A percentile compares a stretch with the other conserved stretches of the same genome.
These are phyloP conservation scores for Brachycybe producta DNA, from an alignment of 2,888 invertebrate genomes.

Conservation along the genomic window DNA sequence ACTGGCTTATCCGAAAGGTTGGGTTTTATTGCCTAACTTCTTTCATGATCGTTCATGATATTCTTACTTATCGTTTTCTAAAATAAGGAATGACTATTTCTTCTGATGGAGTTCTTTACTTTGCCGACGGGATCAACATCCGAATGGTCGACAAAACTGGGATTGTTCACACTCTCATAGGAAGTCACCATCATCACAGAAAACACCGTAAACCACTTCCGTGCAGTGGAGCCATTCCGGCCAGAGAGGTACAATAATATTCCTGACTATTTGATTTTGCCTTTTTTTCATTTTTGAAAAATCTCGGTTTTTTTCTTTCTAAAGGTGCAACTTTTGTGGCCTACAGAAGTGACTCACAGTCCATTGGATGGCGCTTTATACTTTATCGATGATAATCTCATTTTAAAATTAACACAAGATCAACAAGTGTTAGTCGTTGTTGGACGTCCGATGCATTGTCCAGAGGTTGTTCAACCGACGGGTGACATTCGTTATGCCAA, in stretches of 20 bases:
- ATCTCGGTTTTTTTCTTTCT: constrained; percentile 18
- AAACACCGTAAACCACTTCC: constrained; percentile 89
- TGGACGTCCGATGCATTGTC: constrained; percentile 80
- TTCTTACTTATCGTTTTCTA: constrained; percentile 11
- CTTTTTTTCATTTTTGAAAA: too few species aligned
- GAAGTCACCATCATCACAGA: constrained; percentile 72
- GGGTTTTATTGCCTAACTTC: neutral
- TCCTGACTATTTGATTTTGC: too few species aligned
- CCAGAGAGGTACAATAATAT: constrained; percentile 67
- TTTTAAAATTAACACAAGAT: constrained; percentile 26
- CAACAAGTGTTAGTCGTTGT: constrained; percentile 55
- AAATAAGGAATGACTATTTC: constrained; percentile 76
- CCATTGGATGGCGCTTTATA: constrained; percentile 88
- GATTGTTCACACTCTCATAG: constrained; percentile 62
- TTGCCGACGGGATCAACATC: constrained; percentile 90
- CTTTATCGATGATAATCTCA: constrained; percentile 77
- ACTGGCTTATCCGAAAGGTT: constrained; percentile 85
- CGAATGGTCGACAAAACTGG: constrained; percentile 85
- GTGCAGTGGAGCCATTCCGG: constrained; percentile 71
- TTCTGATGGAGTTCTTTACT: constrained; percentile 78
- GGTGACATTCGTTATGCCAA: constrained; percentile 78
- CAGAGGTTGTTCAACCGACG: constrained; percentile 43
- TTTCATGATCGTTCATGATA: neutral
- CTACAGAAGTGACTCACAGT: constrained; percentile 85
- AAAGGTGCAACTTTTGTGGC: constrained; percentile 81